Evolutionary conservation across 2,113 vertebrate genomes (phyloP).

Genomic region (Ailuropoda melanoleuca): DNA sequence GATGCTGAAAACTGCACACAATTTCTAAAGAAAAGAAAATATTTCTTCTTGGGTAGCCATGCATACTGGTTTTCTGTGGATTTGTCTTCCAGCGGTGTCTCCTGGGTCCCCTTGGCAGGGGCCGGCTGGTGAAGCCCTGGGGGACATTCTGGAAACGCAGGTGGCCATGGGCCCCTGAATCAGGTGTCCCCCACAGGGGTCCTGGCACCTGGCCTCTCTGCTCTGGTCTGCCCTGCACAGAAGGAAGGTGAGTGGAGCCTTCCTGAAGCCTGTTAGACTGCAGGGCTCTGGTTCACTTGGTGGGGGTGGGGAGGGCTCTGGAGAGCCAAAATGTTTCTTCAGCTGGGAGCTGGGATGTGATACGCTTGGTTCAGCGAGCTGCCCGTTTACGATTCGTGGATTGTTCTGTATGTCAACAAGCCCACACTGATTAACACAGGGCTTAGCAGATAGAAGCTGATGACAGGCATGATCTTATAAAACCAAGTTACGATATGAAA

Average conservation of each 20-base stretch:
- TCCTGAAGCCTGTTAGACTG: not conserved
- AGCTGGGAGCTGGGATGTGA: not conserved
- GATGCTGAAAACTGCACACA: not conserved
- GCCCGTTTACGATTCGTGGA: not conserved
- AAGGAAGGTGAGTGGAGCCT: not conserved
- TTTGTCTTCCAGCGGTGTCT: slow-evolving; percentile 53
- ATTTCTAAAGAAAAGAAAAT: not conserved
- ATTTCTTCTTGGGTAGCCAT: slow-evolving; percentile 59
- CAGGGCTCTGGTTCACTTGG: not conserved
- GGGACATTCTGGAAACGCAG: not conserved
- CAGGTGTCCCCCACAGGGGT: not conserved
- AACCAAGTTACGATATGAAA: not conserved
- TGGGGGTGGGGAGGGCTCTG: not conserved
- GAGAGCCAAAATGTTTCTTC: not conserved
- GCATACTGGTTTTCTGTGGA: slow-evolving; percentile 67
- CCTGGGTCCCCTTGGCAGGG: slow-evolving; percentile 54
- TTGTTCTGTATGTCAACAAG: not conserved
- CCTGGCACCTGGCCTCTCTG: not conserved
- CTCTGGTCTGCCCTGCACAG: not conserved
- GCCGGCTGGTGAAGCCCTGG: slow-evolving; percentile 47
- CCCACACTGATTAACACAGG: not conserved
- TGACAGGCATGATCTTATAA: not conserved
- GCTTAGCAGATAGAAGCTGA: not conserved
- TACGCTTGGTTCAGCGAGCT: not conserved
- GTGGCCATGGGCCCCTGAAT: not conserved